Evolutionary conservation across 1,140 invertebrate genomes (phyloP).

Genomic region (Caenorhabditis briggsae): DNA sequence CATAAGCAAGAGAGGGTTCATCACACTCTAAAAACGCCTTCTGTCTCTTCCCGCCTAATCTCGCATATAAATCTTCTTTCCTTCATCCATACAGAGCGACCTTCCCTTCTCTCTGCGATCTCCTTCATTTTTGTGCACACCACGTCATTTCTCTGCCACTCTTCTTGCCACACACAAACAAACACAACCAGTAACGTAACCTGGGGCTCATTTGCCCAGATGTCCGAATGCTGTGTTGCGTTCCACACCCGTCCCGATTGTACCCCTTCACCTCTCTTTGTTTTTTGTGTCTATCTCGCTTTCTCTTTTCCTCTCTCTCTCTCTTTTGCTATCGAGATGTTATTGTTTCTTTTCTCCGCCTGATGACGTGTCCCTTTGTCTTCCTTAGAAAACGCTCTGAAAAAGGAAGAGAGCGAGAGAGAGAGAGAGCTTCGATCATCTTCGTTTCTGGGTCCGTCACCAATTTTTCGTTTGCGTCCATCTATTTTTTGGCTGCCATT

Average conservation of each 20-base stretch:
- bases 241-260: background rate
- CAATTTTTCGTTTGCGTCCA: background rate
- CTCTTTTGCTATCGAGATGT: background rate
- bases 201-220: slow-evolving; percentile 42
- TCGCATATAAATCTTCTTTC: slow-evolving; percentile 2
- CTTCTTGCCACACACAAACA: slow-evolving; percentile 3
- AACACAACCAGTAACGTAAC: slow-evolving; percentile 49
- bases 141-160: slow-evolving; percentile 13
- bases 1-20: too few species aligned
- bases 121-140: background rate
- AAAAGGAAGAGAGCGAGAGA: background rate
- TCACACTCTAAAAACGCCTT: background rate
- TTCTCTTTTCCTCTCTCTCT: background rate
- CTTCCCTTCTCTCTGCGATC: background rate
- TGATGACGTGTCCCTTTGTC: too few species aligned
- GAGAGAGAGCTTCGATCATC: background rate
- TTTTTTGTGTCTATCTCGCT: background rate
- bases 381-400: background rate
- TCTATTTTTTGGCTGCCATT: slow-evolving; percentile 4
- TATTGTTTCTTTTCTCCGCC: too few species aligned
- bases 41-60: background rate
- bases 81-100: background rate
- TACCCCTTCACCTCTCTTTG: background rate
- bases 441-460: background rate
- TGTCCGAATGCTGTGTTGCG: background rate